These are phyloP conservation scores for Excalfactoria chinensis DNA, from an alignment of 2,113 vertebrate genomes.

Conservation along the genomic window DNA sequence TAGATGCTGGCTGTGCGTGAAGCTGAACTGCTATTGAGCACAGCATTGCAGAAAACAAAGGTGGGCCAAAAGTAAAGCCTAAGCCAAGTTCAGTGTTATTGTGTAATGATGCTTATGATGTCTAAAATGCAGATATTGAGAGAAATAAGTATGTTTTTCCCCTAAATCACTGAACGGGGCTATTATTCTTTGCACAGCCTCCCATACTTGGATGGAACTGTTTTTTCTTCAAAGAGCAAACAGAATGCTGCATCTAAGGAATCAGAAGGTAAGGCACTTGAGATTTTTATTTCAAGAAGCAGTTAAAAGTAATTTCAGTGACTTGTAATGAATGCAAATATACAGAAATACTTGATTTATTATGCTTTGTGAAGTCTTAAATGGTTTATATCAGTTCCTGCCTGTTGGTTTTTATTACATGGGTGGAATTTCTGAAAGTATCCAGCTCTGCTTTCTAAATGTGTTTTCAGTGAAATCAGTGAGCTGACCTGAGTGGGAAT, in stretches of 20 bases:
- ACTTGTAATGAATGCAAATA: background rate
- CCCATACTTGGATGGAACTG: background rate
- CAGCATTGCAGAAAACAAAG: background rate
- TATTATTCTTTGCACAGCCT: background rate
- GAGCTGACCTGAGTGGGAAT: constrained; percentile 63
- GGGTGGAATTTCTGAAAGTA: constrained; percentile 26
- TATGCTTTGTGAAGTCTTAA: background rate
- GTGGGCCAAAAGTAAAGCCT: background rate
- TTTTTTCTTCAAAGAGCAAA: background rate
- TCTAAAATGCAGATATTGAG: background rate
- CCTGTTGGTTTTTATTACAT: background rate
- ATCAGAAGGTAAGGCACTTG: constrained; percentile 9
- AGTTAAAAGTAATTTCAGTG: background rate
- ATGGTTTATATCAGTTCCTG: background rate
- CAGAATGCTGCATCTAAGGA: background rate
- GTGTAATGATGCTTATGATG: background rate
- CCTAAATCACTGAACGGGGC: background rate
- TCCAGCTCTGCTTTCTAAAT: constrained; percentile 40
- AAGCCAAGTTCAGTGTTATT: background rate
- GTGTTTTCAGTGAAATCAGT: constrained; percentile 44
- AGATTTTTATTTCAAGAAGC: background rate
- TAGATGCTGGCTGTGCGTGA: background rate
- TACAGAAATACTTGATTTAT: background rate
- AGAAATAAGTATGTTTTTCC: background rate
- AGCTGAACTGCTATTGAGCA: background rate